Evolutionary conservation across 2,797 vertebrate genomes (phyloP), one percentile per base, ranked within the genome.

Genomic region (Oreortyx pictus): DNA sequence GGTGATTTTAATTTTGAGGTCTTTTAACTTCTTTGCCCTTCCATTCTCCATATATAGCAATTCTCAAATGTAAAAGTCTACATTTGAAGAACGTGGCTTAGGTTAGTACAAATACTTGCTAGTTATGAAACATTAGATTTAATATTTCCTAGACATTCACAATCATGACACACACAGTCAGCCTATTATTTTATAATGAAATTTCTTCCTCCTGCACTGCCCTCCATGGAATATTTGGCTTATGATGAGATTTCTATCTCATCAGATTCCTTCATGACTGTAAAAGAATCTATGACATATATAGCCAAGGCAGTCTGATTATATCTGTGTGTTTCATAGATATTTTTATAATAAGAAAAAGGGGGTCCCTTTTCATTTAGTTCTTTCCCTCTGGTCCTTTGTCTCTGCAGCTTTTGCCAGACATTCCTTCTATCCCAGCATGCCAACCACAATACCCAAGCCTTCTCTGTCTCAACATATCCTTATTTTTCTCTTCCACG

Each of bases 361-460:
- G 9, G 8, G 3, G 1, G 5, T 61, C 2, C 2, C 5, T 49
- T 54, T 84, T 79, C 3, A 29, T 65, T 20, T 16, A n/a, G 13
- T 31, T 10, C 54, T 88, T 54, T 25, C 47, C 2, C 39, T 76
- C 31, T 75, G 3, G 4, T 59, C 9, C 47, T 71, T 74, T 29
- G 4, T 3, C 24, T 17, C 41, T 29, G 10, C 5, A 70, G 29
- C 14, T 18, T 44, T 68, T 72, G 4, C 37, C 33, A 75, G 19
- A 16, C 41, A 52, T 6, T 15, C 2, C 8, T 6, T 62, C 10
- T n/a, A 79, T 78, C 43, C 9, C 56, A 65, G 7, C 5, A 43
- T 3, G 7, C 7, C n/a, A 83, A 7, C 7, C 62, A 37, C 27
- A 71, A 23, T 7, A 6, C 18, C 17, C 14, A 68, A 86, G 23